Percentiles rank a stretch among this genome's conserved stretches.
These are phyloP conservation scores for Drosophila flavopinicola DNA, from an alignment of 2,888 invertebrate species.

Conservation along the genomic window DNA sequence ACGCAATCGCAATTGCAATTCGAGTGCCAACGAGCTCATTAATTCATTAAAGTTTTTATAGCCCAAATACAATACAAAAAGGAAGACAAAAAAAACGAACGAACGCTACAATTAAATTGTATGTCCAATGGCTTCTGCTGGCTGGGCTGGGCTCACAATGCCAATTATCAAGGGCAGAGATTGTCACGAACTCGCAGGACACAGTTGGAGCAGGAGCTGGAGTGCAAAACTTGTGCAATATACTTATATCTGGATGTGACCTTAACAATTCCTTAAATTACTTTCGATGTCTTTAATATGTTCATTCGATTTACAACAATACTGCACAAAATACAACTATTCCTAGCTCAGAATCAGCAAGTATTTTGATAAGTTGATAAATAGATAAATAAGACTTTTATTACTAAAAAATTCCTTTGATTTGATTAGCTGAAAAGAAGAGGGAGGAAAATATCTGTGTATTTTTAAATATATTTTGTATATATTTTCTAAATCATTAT, in stretches of 20 bases:
- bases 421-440: too few species aligned
- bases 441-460: too few species aligned
- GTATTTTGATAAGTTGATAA: too few species aligned
- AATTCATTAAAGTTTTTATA: slow-evolving; percentile 66
- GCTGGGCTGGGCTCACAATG: neutral
- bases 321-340: too few species aligned
- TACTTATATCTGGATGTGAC: neutral
- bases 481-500: too few species aligned
- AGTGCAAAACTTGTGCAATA: slow-evolving; percentile 11
- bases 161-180: slow-evolving; percentile 10
- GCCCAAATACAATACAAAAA: slow-evolving; percentile 23
- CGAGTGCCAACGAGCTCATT: slow-evolving; percentile 59
- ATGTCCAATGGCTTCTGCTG: slow-evolving; percentile 17
- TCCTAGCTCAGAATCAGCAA: too few species aligned
- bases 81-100: neutral
- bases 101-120: slow-evolving; percentile 29
- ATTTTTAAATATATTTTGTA: too few species aligned
- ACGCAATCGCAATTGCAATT: slow-evolving; percentile 33
- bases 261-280: neutral
- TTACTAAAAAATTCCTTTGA: too few species aligned
- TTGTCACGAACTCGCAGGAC: slow-evolving; percentile 1
- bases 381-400: too few species aligned
- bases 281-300: neutral
- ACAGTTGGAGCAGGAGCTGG: slow-evolving; percentile 3
- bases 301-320: too few species aligned